Evolutionary conservation across 2,797 vertebrate genomes (phyloP).

Genomic region (Coregonus sp.): DNA sequence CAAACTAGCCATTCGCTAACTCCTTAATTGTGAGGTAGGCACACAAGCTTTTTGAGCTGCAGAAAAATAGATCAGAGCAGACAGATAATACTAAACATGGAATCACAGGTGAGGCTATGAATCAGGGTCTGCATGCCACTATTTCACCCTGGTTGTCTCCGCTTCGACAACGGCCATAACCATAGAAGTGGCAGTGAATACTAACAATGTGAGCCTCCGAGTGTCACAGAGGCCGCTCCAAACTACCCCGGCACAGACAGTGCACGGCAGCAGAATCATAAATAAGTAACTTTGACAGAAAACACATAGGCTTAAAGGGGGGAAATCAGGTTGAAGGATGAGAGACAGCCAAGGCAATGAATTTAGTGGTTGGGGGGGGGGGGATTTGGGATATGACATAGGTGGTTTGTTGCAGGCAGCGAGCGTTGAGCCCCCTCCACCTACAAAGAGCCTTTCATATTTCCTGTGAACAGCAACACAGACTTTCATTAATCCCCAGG

Average conservation of each 20-base stretch:
- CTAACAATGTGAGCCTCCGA: constrained; percentile 56
- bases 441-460: constrained; percentile 81
- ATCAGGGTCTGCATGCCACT: constrained; percentile 51
- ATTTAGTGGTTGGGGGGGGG: constrained; percentile 64
- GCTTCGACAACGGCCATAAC: constrained; percentile 50
- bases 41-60: background rate
- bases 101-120: constrained; percentile 50
- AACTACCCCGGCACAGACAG: constrained; percentile 48
- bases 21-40: constrained; percentile 1
- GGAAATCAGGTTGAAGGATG: constrained; percentile 65
- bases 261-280: constrained; percentile 63
- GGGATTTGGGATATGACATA: constrained; percentile 73
- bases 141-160: constrained; percentile 36
- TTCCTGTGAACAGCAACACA: constrained; percentile 77
- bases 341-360: constrained; percentile 71
- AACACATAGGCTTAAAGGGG: constrained; percentile 60
- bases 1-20: constrained; percentile 1
- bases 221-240: constrained; percentile 45
- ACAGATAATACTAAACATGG: constrained; percentile 17
- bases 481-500: constrained; percentile 75
- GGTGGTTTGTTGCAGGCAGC: constrained; percentile 77
- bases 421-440: constrained; percentile 63
- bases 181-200: constrained; percentile 68
- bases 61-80: constrained; percentile 19
- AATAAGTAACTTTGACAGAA: constrained; percentile 73